Conservation (phyloP, 2,888 invertebrate genomes). For the Aporophyla lueneburgensis region DNA sequence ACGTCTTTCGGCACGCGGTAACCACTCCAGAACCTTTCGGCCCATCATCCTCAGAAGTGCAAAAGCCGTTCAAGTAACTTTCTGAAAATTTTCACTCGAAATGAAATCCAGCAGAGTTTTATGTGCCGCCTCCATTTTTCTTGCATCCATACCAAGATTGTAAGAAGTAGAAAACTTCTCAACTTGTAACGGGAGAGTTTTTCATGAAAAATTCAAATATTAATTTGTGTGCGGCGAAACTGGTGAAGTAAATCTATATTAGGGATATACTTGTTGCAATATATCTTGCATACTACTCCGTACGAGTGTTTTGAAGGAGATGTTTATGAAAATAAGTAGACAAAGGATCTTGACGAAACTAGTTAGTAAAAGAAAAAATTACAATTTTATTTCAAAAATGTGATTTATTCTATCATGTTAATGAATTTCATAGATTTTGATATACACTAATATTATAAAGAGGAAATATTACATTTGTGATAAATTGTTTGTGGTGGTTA, state of each 20-base stretch:
- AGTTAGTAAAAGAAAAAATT: no score
- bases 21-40: no score
- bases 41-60: no score
- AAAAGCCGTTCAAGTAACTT: neutral
- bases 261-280: neutral
- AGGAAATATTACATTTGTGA: no score
- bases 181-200: slow-evolving; percentile 38
- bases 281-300: neutral
- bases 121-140: slow-evolving; percentile 5
- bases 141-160: neutral
- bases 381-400: no score
- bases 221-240: slow-evolving; percentile 55
- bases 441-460: no score
- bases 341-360: neutral
- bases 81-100: neutral
- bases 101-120: neutral
- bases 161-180: slow-evolving; percentile 24
- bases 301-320: neutral
- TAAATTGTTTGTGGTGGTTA: no score
- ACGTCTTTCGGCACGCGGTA: no score
- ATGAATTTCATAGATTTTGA: no score
- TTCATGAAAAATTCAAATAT: slow-evolving; percentile 63
- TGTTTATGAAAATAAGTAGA: neutral
- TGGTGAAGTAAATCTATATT: slow-evolving; percentile 42
- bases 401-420: no score